phyloP scores from a whole-genome alignment of 2,797 vertebrate genomes.

The Sebastes kiyomatsui region DNA sequence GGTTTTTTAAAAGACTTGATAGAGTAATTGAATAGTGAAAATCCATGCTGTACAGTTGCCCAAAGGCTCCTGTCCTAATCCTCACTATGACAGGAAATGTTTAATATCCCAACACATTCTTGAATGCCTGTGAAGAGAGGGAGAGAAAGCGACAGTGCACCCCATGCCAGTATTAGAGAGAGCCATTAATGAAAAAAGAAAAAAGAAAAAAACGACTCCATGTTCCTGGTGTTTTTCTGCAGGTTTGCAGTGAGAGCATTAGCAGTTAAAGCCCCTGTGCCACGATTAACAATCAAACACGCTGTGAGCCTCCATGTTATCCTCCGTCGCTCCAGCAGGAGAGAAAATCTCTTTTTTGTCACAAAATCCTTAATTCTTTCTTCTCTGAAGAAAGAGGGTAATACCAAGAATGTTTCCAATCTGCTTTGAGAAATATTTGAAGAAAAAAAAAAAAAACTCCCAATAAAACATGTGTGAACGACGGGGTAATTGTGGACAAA shows the following conservation, averaged over 20 bases:
- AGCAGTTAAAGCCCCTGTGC: constrained; percentile 85
- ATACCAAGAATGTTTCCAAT: constrained; percentile 87
- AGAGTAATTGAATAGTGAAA: constrained; percentile 74
- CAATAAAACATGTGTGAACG: constrained; percentile 99
- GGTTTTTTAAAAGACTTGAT: constrained; percentile 42
- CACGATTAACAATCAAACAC: constrained; percentile 88
- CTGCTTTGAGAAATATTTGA: constrained; percentile 94
- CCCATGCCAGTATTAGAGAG: constrained; percentile 79
- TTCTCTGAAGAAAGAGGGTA: constrained; percentile 85
- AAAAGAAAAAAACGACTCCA: constrained; percentile 55
- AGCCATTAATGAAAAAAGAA: constrained; percentile 78
- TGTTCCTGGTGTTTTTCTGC: constrained; percentile 84
- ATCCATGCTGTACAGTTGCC: constrained; percentile 69
- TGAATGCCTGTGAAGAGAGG: constrained; percentile 67
- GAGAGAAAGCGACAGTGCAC: constrained; percentile 65
- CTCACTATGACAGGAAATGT: constrained; percentile 78
- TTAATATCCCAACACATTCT: constrained; percentile 79
- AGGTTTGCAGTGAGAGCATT: constrained; percentile 86
- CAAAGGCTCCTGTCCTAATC: constrained; percentile 78
- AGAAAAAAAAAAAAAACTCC: constrained; percentile 80
- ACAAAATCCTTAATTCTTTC: constrained; percentile 90
- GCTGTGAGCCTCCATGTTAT: constrained; percentile 87
- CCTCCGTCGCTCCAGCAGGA: constrained; percentile 84
- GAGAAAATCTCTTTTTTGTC: constrained; percentile 90
- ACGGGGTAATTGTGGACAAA: constrained; percentile 99